Evolutionary conservation across 2,113 vertebrate species (phyloP).

Genomic region (Pachycephala philippinensis): DNA sequence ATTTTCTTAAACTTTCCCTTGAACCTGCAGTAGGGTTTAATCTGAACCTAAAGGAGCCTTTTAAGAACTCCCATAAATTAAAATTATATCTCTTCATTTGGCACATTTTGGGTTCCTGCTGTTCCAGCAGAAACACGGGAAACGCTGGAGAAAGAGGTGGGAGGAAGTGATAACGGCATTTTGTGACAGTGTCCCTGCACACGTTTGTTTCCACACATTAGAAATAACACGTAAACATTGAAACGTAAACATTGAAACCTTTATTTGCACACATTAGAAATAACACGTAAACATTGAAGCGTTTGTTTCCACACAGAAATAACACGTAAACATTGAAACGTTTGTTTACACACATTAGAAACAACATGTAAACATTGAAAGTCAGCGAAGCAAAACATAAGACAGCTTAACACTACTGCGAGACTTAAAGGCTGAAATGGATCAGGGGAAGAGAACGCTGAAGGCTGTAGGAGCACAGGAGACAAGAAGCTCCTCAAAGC

Average conservation of each 20-base stretch:
- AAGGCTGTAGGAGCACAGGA: background rate
- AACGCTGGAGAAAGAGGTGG: background rate
- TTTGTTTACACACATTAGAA: background rate
- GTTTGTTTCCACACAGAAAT: background rate
- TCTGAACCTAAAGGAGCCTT: conserved; percentile 30
- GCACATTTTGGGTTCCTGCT: background rate
- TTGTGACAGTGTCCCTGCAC: background rate
- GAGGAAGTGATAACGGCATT: background rate
- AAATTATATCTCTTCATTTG: conserved; percentile 7
- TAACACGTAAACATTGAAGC: background rate
- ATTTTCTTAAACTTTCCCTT: conserved; percentile 73
- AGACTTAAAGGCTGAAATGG: background rate
- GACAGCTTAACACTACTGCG: background rate
- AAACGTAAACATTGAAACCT: background rate
- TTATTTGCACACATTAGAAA: background rate
- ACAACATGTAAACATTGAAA: background rate
- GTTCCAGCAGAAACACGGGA: background rate
- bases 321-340: background rate
- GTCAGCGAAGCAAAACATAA: background rate
- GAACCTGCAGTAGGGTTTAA: conserved; percentile 8
- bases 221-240: background rate
- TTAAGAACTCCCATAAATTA: conserved; percentile 24
- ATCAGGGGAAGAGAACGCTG: background rate
- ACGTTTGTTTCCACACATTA: background rate
- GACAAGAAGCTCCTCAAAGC: background rate